phyloP scores from a whole-genome alignment of 2,888 invertebrate genomes.

The Dasysyrphus tricinctus region DNA sequence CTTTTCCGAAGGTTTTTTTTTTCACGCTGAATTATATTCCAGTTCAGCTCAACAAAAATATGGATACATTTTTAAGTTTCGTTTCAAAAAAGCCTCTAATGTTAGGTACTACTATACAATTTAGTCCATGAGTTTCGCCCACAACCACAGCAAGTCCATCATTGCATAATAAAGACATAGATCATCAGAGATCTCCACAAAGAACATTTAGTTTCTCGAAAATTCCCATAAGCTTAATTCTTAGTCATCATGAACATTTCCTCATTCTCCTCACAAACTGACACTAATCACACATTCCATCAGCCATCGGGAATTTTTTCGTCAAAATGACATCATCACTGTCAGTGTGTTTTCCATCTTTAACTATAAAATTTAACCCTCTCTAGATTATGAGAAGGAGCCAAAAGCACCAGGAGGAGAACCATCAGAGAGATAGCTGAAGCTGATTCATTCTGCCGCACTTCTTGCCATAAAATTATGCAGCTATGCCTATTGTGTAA shows the following conservation, averaged over 20 bases:
- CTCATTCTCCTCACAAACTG: slow-evolving; percentile 53
- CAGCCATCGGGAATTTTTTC: slow-evolving; percentile 70
- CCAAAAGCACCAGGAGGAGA: neutral
- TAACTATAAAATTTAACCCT: neutral
- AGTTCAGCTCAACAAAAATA: too few relatives aligned
- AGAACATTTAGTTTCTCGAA: neutral
- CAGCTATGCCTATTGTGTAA: slow-evolving; percentile 73
- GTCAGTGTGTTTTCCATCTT: slow-evolving; percentile 26
- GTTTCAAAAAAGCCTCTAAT: too few relatives aligned
- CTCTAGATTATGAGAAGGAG: slow-evolving; percentile 28
- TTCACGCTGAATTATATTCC: too few relatives aligned
- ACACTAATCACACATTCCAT: slow-evolving; percentile 70
- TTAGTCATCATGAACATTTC: slow-evolving; percentile 37
- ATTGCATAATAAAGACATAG: neutral
- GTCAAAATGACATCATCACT: slow-evolving; percentile 75
- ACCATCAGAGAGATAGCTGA: neutral
- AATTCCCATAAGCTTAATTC: slow-evolving; percentile 18
- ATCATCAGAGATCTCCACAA: neutral
- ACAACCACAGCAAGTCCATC: neutral
- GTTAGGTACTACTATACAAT: too few relatives aligned
- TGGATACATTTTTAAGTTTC: too few relatives aligned
- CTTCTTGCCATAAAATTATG: slow-evolving; percentile 69
- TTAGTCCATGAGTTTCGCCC: neutral
- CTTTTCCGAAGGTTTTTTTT: too few relatives aligned
- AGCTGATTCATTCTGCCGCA: slow-evolving; percentile 52